A percentile compares a stretch with the other conserved stretches of the same genome.
Evolutionary conservation across 2,888 invertebrate species (phyloP).

Genomic region (Yponomeuta plumbellus): DNA sequence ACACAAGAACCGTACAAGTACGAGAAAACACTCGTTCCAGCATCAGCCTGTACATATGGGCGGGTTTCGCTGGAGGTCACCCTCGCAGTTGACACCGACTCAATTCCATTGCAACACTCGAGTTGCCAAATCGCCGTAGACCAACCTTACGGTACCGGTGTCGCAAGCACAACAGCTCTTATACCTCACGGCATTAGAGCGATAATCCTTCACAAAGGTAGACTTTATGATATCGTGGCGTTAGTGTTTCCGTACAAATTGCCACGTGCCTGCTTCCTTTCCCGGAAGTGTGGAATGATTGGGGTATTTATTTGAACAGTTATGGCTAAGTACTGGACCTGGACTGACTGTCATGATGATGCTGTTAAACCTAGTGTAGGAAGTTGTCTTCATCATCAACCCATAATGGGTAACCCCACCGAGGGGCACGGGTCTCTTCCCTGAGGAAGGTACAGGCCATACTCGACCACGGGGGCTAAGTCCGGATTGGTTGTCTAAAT

Average conservation of each 20-base stretch:
- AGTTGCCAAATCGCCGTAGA: slow-evolving; percentile 50
- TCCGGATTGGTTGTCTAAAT: too few species aligned
- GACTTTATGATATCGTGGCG: too few species aligned
- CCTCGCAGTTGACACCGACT: slow-evolving; percentile 12
- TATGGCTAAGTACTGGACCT: neutral
- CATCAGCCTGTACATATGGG: slow-evolving; percentile 41
- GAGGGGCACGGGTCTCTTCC: too few species aligned
- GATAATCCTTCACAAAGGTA: too few species aligned
- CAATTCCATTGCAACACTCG: slow-evolving; percentile 46
- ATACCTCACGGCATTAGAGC: too few species aligned
- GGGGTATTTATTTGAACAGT: neutral
- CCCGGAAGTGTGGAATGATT: neutral
- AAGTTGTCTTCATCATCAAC: too few species aligned
- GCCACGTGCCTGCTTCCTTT: neutral
- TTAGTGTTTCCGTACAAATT: slow-evolving; percentile 17
- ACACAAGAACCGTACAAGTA: neutral
- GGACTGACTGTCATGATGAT: too few species aligned
- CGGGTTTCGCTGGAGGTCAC: slow-evolving; percentile 3
- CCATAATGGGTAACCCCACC: too few species aligned
- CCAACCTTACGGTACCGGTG: neutral
- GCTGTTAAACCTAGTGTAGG: too few species aligned
- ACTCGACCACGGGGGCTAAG: too few species aligned
- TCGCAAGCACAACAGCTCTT: neutral
- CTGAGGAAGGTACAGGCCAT: too few species aligned
- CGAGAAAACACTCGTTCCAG: too few species aligned